phyloP scores from a whole-genome alignment of 1,140 invertebrate species.

The Zaprionus capensis region DNA sequence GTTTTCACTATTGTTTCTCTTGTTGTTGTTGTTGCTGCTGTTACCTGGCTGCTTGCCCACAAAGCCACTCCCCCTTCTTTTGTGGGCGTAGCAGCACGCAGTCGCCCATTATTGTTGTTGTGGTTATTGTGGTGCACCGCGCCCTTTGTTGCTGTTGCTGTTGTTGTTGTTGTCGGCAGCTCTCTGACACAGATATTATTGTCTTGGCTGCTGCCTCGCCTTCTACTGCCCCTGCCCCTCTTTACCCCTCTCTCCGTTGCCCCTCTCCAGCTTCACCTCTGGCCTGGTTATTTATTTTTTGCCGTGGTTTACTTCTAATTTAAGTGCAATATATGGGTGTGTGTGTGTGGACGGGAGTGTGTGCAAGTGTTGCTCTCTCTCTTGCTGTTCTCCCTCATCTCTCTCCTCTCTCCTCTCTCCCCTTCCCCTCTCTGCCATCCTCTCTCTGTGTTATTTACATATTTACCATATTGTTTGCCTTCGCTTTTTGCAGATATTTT shows the following conservation, averaged over 20 bases:
- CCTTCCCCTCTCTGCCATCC: neutral
- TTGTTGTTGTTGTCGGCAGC: conserved; percentile 35
- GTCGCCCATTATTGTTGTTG: conserved; percentile 31
- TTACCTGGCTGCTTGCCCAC: conserved; percentile 67
- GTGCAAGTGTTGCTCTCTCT: conserved; percentile 25
- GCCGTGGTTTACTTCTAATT: conserved; percentile 59
- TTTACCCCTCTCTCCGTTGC: neutral
- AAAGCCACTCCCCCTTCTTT: conserved; percentile 21
- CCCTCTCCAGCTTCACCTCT: conserved; percentile 46
- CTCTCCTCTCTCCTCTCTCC: neutral
- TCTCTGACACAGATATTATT: conserved; percentile 77
- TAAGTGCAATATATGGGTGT: conserved; percentile 62
- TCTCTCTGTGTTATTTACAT: conserved; percentile 51
- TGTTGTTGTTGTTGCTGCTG: conserved; percentile 50
- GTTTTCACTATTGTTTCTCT: conserved; percentile 19
- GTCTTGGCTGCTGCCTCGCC: conserved; percentile 50
- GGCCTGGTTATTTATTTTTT: conserved; percentile 70
- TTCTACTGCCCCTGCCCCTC: neutral
- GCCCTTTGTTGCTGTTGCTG: conserved; percentile 30
- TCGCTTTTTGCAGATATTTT: conserved; percentile 9
- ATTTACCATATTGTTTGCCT: conserved; percentile 57
- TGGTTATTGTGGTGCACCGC: conserved; percentile 31
- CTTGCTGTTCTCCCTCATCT: no score
- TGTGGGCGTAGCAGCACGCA: conserved; percentile 31
- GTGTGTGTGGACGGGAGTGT: conserved; percentile 33